These are phyloP conservation scores for Tetramorium parvispinum DNA, from an alignment of 1,140 invertebrate species.

Conservation along the genomic window DNA sequence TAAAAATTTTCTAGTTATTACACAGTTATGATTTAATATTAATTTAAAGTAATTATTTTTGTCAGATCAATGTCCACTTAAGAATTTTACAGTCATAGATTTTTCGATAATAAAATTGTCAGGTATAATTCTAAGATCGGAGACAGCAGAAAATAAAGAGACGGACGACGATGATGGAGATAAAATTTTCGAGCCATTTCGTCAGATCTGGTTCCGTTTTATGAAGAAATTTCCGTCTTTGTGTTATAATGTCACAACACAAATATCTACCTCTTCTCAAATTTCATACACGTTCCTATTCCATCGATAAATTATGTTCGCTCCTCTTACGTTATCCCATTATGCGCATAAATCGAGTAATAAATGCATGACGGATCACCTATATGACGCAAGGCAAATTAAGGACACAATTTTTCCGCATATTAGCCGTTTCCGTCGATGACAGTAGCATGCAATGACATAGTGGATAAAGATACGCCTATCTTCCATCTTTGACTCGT, in stretches of 20 bases:
- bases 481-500: neutral
- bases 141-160: neutral
- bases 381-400: slow-evolving; percentile 25
- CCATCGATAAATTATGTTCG: slow-evolving; percentile 34
- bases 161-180: neutral
- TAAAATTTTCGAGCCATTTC: slow-evolving; percentile 22
- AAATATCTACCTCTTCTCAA: neutral
- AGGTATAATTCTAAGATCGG: neutral
- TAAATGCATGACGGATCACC: slow-evolving; percentile 25
- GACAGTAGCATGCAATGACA: slow-evolving; percentile 17
- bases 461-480: neutral
- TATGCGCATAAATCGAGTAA: slow-evolving; percentile 7
- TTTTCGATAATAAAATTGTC: slow-evolving; percentile 1
- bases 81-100: neutral
- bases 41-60: neutral
- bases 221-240: neutral
- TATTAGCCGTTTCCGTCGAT: slow-evolving; percentile 41
- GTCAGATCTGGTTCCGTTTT: slow-evolving; percentile 25
- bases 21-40: neutral
- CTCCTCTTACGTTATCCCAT: slow-evolving; percentile 13
- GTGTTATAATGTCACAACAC: slow-evolving; percentile 1
- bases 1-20: neutral
- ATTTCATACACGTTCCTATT: slow-evolving; percentile 8
- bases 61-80: neutral
- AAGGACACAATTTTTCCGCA: slow-evolving; percentile 52